Evolutionary conservation across 2,113 vertebrate genomes (phyloP).

Genomic region (Strigops habroptila): DNA sequence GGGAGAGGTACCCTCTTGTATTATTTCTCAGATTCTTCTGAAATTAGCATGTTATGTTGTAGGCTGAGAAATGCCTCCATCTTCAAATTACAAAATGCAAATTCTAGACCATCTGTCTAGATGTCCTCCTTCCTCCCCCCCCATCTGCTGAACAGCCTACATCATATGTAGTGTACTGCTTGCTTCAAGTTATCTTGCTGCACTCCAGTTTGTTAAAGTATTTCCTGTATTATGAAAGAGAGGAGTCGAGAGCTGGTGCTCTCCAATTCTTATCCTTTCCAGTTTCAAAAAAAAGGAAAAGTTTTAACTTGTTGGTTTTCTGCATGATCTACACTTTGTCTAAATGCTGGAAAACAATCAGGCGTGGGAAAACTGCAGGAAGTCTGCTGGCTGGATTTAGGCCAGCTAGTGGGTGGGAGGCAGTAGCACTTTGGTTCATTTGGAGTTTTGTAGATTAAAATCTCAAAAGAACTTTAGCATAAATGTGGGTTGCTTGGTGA

Average conservation of each 20-base stretch:
- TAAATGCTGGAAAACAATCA: neutral
- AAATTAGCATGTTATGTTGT: neutral
- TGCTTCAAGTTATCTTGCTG: slow-evolving; percentile 7
- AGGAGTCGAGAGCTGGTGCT: neutral
- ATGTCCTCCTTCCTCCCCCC: neutral
- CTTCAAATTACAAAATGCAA: neutral
- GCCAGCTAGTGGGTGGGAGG: slow-evolving; percentile 35
- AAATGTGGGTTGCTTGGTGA: neutral
- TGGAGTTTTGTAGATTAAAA: neutral
- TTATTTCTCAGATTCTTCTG: neutral
- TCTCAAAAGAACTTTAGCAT: neutral
- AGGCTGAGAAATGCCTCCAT: slow-evolving; percentile 28
- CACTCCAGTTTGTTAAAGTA: neutral
- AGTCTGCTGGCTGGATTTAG: slow-evolving; percentile 16
- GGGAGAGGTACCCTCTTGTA: neutral
- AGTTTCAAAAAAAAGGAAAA: neutral
- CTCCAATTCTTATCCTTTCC: neutral
- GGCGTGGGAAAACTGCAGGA: slow-evolving; percentile 33
- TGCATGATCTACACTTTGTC: neutral
- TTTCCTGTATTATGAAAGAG: slow-evolving; percentile 1
- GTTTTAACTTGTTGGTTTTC: neutral
- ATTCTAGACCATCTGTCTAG: slow-evolving; percentile 49
- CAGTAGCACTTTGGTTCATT: slow-evolving; percentile 25
- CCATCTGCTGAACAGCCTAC: slow-evolving; percentile 26
- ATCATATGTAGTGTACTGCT: neutral